Conservation (phyloP, 2,888 invertebrate species). For the Diaprepes abbreviatus region DNA sequence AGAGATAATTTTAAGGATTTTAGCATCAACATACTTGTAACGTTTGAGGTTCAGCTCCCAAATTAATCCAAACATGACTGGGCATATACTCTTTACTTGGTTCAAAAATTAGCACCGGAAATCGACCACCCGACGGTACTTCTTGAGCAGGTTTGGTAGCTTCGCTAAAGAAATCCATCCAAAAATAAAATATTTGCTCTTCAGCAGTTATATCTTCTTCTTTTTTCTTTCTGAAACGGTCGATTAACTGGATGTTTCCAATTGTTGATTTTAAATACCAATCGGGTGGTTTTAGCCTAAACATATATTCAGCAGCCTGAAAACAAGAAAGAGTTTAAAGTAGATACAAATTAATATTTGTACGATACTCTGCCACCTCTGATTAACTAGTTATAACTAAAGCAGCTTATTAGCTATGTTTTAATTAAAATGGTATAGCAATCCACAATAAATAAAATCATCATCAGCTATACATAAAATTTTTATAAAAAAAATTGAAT, state of each 20-base stretch:
- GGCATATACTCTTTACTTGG: slow-evolving; percentile 95
- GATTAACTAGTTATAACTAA: too few relatives aligned
- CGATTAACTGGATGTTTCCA: slow-evolving; percentile 77
- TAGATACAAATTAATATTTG: too few relatives aligned
- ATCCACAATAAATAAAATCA: too few relatives aligned
- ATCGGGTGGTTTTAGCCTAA: slow-evolving; percentile 89
- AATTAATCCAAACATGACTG: slow-evolving; percentile 94
- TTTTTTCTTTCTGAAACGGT: slow-evolving; percentile 86
- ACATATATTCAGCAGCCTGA: slow-evolving; percentile 84
- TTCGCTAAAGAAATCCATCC: slow-evolving; percentile 99
- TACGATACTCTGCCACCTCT: too few relatives aligned
- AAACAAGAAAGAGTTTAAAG: too few relatives aligned
- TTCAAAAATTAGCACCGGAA: slow-evolving; percentile 92
- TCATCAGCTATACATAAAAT: too few relatives aligned
- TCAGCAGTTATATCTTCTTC: slow-evolving; percentile 84
- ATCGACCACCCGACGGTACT: slow-evolving; percentile 80
- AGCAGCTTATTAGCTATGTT: too few relatives aligned
- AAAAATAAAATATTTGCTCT: slow-evolving; percentile 91
- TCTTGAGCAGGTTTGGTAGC: slow-evolving; percentile 87
- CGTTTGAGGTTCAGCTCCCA: slow-evolving; percentile 93
- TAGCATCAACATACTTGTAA: slow-evolving; percentile 91
- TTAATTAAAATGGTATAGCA: too few relatives aligned
- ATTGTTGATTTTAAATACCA: slow-evolving; percentile 92
- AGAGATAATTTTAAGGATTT: too few relatives aligned
- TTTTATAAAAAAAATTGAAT: too few relatives aligned